A percentile compares a stretch with the other conserved stretches of the same genome.
Evolutionary conservation across 2,113 vertebrate species (phyloP).

Genomic region (Mirza zaza): DNA sequence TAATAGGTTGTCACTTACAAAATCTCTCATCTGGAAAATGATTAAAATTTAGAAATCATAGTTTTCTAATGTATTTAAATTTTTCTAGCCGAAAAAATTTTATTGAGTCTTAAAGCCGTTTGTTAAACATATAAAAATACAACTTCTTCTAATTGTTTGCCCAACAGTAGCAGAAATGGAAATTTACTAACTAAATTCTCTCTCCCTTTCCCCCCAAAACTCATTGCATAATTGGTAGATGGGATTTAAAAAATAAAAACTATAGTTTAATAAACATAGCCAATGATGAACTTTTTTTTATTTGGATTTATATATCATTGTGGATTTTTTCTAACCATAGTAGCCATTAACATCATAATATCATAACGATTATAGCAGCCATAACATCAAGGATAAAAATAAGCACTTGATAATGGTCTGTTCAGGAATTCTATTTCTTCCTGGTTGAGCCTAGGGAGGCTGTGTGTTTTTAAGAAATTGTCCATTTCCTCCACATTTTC

Average conservation of each 20-base stretch:
- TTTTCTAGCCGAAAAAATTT: slow-evolving; percentile 1
- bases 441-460: too few relatives aligned
- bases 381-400: slow-evolving; percentile 41
- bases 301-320: slow-evolving; percentile 18
- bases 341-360: neutral
- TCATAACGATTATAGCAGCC: neutral
- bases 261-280: neutral
- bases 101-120: neutral
- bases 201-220: neutral
- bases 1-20: neutral
- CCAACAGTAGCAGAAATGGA: slow-evolving; percentile 1
- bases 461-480: too few relatives aligned
- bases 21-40: neutral
- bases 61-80: slow-evolving; percentile 33
- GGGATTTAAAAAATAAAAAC: neutral
- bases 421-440: too few relatives aligned
- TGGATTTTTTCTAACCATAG: slow-evolving; percentile 42
- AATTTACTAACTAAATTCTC: neutral
- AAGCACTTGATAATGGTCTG: neutral
- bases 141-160: neutral
- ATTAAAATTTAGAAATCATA: neutral
- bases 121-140: slow-evolving; percentile 37
- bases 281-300: neutral
- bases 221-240: neutral
- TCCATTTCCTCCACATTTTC: too few relatives aligned